Conservation (phyloP, 2,797 vertebrate species). For the Coccyzus lansbergi region DNA sequence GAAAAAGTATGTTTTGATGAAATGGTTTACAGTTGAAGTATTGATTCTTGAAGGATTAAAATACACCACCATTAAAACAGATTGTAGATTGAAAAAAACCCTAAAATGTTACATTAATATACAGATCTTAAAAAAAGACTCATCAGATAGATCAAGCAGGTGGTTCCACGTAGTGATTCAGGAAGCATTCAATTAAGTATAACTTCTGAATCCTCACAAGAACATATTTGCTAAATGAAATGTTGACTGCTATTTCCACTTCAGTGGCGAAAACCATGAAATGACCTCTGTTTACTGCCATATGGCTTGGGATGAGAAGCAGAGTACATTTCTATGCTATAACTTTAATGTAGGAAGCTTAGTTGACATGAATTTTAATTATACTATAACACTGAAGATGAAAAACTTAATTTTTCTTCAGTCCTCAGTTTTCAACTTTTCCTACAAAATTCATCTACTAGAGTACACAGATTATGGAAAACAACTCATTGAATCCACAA, state of each 20-base stretch:
- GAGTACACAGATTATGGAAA: neutral
- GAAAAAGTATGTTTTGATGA: neutral
- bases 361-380: neutral
- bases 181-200: neutral
- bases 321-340: neutral
- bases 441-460: neutral
- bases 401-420: neutral
- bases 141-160: neutral
- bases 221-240: neutral
- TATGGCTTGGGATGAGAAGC: neutral
- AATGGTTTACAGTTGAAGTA: neutral
- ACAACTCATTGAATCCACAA: neutral
- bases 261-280: neutral
- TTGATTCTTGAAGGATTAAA: neutral
- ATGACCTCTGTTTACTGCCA: neutral
- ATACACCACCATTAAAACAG: neutral
- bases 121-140: neutral
- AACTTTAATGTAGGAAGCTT: neutral
- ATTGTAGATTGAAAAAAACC: neutral
- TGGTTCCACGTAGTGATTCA: neutral
- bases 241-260: neutral
- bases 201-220: neutral
- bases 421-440: neutral
- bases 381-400: neutral
- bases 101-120: neutral